phyloP scores from a whole-genome alignment of 2,888 invertebrate genomes.

The Copidosoma aretas region DNA sequence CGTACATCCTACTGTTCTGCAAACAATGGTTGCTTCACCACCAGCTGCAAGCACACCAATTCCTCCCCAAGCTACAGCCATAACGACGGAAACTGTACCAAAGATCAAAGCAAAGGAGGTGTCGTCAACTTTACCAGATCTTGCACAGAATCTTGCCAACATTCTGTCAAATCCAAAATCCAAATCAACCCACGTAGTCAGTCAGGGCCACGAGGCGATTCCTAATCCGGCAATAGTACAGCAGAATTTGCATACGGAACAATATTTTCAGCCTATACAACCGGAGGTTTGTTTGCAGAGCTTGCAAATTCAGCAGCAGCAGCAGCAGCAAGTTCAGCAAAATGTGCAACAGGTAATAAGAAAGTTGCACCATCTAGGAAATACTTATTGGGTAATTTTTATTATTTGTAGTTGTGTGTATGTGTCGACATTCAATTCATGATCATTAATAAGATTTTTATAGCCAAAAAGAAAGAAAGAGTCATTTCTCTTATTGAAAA shows the following conservation, averaged over 20 bases:
- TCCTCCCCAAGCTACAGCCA: conserved; percentile 23
- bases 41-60: conserved; percentile 11
- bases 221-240: conserved; percentile 42
- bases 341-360: conserved; percentile 46
- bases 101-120: conserved; percentile 57
- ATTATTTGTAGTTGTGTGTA: conserved; percentile 16
- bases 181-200: conserved; percentile 53
- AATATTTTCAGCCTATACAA: conserved; percentile 58
- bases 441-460: conserved; percentile 16
- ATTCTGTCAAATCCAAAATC: conserved; percentile 60
- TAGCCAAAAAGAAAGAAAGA: conserved; percentile 5
- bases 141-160: conserved; percentile 60
- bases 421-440: not conserved
- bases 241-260: conserved; percentile 52
- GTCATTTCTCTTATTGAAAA: conserved; percentile 5
- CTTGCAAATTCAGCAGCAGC: conserved; percentile 42
- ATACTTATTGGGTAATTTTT: conserved; percentile 37
- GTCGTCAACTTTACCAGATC: conserved; percentile 59
- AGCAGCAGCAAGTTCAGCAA: conserved; percentile 36
- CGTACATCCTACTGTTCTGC: conserved; percentile 35
- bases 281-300: conserved; percentile 50
- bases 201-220: conserved; percentile 49
- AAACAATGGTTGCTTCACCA: conserved; percentile 16
- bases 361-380: conserved; percentile 38
- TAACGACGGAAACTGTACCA: conserved; percentile 37